Base-by-base conservation (phyloP, 2,797 vertebrate genomes). In the Tadarida brasiliensis region DNA sequence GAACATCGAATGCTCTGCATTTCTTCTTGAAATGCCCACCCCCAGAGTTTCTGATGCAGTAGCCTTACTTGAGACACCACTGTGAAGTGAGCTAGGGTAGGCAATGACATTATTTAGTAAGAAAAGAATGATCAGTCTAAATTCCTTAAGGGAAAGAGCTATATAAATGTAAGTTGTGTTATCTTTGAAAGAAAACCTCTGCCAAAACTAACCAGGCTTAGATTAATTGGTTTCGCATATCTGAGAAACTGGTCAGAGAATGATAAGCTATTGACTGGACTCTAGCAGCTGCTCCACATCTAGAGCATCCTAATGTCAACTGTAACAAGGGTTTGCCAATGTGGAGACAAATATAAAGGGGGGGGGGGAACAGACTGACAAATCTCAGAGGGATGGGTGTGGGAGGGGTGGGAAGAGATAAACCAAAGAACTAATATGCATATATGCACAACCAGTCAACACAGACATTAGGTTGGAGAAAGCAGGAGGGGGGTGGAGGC, bases 191-290 rank as follows among this genome's bases (percentile, higher is more conserved):
- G 33, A 88, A 93, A 91, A 56, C 68, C 49, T 93, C 54, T 57
- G 56, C 76, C 76, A 87, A 80, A 77, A 39, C 24, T 73, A 78
- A 96, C 84, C 56, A 91, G 51, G 20, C 68, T 73, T 87, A 30
- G 24, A 95, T 92, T 96, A 63, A 49, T 56, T 87, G 83, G 73
- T 54, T 85, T 96, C 90, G 26, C 35, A 35, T 95, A 88, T 76
- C 65, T 86, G 68, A 89, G 54, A 94, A 90, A 76, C 67, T 87
- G 73, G 9, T 83, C 73, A 86, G 67, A 94, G 80, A 92, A 91
- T 77, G 39, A 26, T 85, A 95, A 88, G 59, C 74, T 87, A 93
- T 74, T 82, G 61, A 90, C 51, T 51, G 84, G 68, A 95, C 61
- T 70, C 88, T 44, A 65, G 28, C 10, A 7, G 17, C 54, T 57